Evolutionary conservation across 1,140 invertebrate species (phyloP).

Genomic region (Doryteuthis pealeii): DNA sequence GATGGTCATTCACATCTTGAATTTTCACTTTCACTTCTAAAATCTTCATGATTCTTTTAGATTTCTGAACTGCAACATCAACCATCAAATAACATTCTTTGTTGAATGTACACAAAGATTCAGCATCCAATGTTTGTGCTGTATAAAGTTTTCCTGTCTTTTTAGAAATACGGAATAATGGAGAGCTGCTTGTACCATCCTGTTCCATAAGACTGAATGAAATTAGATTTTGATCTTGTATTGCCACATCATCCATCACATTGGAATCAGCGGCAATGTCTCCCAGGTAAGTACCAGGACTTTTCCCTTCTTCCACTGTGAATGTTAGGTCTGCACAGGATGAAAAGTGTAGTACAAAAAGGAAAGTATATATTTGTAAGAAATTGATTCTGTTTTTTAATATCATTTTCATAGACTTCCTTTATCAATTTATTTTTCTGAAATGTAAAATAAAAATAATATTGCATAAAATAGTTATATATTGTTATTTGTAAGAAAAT

Average conservation of each 20-base stretch:
- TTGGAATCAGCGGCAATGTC: conserved; percentile 1
- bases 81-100: not conserved
- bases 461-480: too few relatives aligned
- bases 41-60: conserved; percentile 5
- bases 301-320: not conserved
- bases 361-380: too few relatives aligned
- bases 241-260: not conserved
- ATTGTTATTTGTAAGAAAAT: too few relatives aligned
- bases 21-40: conserved; percentile 19
- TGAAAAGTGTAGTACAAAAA: not conserved
- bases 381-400: too few relatives aligned
- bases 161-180: not conserved
- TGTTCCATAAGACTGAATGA: not conserved
- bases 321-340: not conserved
- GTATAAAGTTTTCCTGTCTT: not conserved
- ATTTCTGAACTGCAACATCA: not conserved
- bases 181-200: not conserved
- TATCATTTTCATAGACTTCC: too few relatives aligned
- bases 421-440: too few relatives aligned
- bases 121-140: not conserved
- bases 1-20: conserved; percentile 25
- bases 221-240: not conserved
- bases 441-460: too few relatives aligned
- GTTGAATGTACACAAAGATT: not conserved
- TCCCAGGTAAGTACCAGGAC: not conserved